Base-by-base conservation (phyloP, 2,113 vertebrate genomes). In the Puntigrus tetrazona region DNA sequence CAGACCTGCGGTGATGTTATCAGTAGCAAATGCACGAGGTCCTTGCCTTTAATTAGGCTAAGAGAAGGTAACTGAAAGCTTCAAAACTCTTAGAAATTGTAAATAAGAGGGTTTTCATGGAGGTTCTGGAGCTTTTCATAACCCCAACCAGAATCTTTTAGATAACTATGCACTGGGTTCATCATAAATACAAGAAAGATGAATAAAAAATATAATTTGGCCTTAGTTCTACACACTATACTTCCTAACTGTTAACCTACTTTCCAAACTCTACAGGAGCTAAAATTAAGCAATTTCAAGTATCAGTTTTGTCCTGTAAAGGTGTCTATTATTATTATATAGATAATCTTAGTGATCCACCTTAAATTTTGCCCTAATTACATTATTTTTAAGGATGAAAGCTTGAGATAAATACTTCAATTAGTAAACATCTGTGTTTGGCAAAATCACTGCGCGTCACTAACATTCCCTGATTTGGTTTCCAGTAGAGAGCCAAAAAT, bases 381-480 rank as follows among this genome's bases (percentile, higher is more conserved):
- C 84, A 82, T 89, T 89, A 41, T 80, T 74, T 89, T 89, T 91
- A 91, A 92, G 89, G 87, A 89, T 59, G 88, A 90, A 87, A 80
- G 77, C 75, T 87, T 85, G 73, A 88, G 84, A 90, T 86, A 88
- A 90, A 88, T 84, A 87, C 83, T 84, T 75, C 78, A 85, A 86
- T 87, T 78, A 86, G 85, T 82, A 59, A 89, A 88, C 89, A 91
- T 90, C 88, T 90, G 90, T 84, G 88, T 89, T 90, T 90, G 87
- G 81, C 65, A 88, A 72, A 82, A 70, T 55, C 14, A 36, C 79
- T 81, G 88, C 82, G 70, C 77, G 38, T 77, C 88, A 76, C 82
- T 86, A 87, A 69, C 78, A 83, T 88, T 85, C 67, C 59, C 41
- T 52, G 69, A 34, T 84, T 83, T 73, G 31, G 22, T 50, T 87